These are phyloP conservation scores for Buphagus erythrorhynchus DNA, from an alignment of 2,797 vertebrate genomes.

Conservation along the genomic window DNA sequence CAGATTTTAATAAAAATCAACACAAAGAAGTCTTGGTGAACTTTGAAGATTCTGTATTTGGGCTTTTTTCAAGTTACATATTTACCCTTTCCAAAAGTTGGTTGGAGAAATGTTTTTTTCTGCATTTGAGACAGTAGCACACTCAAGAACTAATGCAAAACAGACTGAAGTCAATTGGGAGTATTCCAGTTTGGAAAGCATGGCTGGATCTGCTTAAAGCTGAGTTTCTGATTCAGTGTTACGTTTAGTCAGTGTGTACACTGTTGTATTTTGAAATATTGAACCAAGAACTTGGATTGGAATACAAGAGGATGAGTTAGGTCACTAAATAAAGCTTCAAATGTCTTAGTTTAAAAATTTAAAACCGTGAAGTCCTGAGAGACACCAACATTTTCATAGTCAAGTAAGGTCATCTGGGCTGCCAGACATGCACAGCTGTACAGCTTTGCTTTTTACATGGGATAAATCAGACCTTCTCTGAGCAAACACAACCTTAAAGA, in stretches of 20 bases:
- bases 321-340: background rate
- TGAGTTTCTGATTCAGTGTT: background rate
- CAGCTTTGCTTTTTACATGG: background rate
- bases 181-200: background rate
- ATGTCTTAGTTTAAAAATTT: background rate
- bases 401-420: background rate
- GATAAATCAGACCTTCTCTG: background rate
- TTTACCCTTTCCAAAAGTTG: background rate
- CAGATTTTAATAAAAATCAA: background rate
- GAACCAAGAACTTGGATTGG: background rate
- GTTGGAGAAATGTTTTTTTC: background rate
- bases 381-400: background rate
- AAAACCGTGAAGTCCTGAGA: background rate
- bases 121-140: background rate
- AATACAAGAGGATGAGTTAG: background rate
- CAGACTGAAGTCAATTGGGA: background rate
- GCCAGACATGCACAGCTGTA: background rate
- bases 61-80: slow-evolving; percentile 27
- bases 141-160: background rate
- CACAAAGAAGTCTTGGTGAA: background rate
- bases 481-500: background rate
- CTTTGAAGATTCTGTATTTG: background rate
- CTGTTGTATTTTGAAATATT: slow-evolving; percentile 4
- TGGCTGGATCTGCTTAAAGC: background rate
- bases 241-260: background rate